These are phyloP conservation scores for Thera britannica DNA, from an alignment of 2,888 invertebrate genomes.

Conservation along the genomic window DNA sequence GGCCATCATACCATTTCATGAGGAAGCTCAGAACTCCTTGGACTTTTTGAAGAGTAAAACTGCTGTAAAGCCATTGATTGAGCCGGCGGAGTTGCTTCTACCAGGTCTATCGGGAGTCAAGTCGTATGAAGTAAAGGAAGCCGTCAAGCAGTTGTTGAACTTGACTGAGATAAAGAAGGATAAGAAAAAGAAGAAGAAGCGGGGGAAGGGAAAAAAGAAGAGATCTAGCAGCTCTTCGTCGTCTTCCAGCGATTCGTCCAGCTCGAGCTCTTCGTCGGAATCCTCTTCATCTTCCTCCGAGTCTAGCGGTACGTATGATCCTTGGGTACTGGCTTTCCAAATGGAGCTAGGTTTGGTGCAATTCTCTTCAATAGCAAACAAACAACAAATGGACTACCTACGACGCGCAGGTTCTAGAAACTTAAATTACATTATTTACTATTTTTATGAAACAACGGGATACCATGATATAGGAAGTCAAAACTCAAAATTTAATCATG, in stretches of 20 bases:
- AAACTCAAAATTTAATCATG: too few species aligned
- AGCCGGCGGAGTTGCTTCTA: conserved; percentile 85
- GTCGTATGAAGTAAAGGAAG: conserved; percentile 87
- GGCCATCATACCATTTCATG: conserved; percentile 93
- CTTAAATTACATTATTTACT: too few species aligned
- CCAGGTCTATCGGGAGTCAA: conserved; percentile 85
- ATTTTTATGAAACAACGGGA: too few species aligned
- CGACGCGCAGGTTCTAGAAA: too few species aligned
- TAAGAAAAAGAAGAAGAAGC: conserved; percentile 87
- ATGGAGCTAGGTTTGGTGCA: too few species aligned
- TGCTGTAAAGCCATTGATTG: conserved; percentile 85
- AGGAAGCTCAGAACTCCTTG: conserved; percentile 93
- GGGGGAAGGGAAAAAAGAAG: conserved; percentile 87
- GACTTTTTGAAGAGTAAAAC: conserved; percentile 91
- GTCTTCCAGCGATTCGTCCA: conserved; percentile 88
- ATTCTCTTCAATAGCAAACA: too few species aligned
- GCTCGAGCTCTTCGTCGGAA: conserved; percentile 85
- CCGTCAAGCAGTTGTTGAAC: conserved; percentile 86
- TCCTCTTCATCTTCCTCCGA: conserved; percentile 86
- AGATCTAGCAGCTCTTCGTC: conserved; percentile 87
- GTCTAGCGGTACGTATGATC: conserved; percentile 70
- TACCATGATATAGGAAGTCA: too few species aligned
- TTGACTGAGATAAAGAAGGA: conserved; percentile 85
- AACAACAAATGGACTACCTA: too few species aligned
- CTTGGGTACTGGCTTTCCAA: not conserved